A percentile compares a stretch with the other conserved stretches of the same genome.
Conservation (phyloP, 1,140 invertebrate genomes). For the Pseudomyrmex concolor region DNA sequence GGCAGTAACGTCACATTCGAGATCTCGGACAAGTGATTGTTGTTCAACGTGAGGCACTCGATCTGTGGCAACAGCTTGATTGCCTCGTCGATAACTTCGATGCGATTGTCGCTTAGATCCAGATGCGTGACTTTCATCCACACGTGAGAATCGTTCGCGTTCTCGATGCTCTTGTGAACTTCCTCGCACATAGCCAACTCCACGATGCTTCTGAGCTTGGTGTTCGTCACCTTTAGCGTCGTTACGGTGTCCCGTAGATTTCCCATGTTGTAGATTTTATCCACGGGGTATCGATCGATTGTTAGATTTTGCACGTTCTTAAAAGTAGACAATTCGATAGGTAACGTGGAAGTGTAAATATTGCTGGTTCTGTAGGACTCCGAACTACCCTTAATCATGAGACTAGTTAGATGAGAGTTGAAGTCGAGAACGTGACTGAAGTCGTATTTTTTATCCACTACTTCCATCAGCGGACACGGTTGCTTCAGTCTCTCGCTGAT, state of each 20-base stretch:
- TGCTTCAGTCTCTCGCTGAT: slow-evolving; percentile 94
- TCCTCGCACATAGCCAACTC: slow-evolving; percentile 92
- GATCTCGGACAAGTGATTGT: slow-evolving; percentile 91
- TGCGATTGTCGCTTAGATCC: slow-evolving; percentile 92
- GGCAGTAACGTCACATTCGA: slow-evolving; percentile 92
- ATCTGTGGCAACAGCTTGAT: slow-evolving; percentile 92
- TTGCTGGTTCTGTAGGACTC: slow-evolving; percentile 91
- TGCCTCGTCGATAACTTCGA: slow-evolving; percentile 91
- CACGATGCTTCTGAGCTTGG: slow-evolving; percentile 87
- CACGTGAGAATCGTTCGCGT: slow-evolving; percentile 83
- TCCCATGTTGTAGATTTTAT: slow-evolving; percentile 89
- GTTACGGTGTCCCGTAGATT: slow-evolving; percentile 89
- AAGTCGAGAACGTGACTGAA: slow-evolving; percentile 96
- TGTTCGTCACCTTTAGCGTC: slow-evolving; percentile 87
- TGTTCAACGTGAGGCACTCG: slow-evolving; percentile 89
- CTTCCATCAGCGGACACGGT: slow-evolving; percentile 91
- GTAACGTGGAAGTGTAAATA: slow-evolving; percentile 91
- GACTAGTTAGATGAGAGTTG: slow-evolving; percentile 89
- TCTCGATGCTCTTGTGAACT: slow-evolving; percentile 86
- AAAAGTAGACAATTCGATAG: slow-evolving; percentile 93
- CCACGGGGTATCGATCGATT: slow-evolving; percentile 87
- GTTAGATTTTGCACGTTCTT: slow-evolving; percentile 89
- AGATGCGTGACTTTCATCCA: slow-evolving; percentile 85
- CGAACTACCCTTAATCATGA: slow-evolving; percentile 89
- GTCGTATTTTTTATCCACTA: slow-evolving; percentile 90